Conservation (phyloP, 1,140 invertebrate species). For the Zaprionus ghesquierei region DNA sequence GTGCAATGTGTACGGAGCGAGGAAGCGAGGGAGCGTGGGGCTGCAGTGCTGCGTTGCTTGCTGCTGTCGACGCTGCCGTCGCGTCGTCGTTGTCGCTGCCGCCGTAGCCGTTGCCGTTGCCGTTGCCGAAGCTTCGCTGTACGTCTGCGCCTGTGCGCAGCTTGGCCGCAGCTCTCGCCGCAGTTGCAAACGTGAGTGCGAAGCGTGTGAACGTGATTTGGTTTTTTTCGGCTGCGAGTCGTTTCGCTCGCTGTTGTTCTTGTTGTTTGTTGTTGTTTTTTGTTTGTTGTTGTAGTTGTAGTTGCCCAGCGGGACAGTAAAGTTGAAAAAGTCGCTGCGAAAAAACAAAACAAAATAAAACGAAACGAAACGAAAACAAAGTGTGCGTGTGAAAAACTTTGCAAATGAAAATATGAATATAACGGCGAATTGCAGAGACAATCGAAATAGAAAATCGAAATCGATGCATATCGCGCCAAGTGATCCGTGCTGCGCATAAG, state of each 20-base stretch:
- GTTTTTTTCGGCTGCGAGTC: conserved; percentile 8
- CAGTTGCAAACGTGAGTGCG: conserved; percentile 81
- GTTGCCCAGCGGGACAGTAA: conserved; percentile 2
- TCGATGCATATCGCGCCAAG: background rate
- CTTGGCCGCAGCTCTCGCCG: conserved; percentile 34
- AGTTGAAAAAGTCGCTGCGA: conserved; percentile 26
- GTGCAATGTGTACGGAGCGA: conserved; percentile 27
- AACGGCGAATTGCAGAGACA: conserved; percentile 11
- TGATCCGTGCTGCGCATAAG: conserved; percentile 6
- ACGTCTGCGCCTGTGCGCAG: conserved; percentile 12
- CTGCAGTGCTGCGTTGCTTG: conserved; percentile 18
- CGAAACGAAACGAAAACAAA: no score
- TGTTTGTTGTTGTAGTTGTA: background rate
- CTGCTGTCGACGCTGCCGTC: conserved; percentile 10
- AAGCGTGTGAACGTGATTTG: conserved; percentile 82
- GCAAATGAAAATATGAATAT: conserved; percentile 52
- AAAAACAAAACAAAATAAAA: no score
- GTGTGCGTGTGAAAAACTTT: conserved; percentile 24
- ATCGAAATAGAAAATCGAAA: background rate
- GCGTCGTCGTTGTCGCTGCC: conserved; percentile 7
- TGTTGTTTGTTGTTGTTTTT: conserved; percentile 5
- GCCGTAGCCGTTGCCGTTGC: background rate
- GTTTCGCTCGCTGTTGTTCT: no score
- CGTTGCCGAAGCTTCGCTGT: background rate
- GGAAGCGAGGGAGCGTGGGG: conserved; percentile 10